Conservation (phyloP, 2,888 invertebrate genomes). For the Artemia sinica region DNA sequence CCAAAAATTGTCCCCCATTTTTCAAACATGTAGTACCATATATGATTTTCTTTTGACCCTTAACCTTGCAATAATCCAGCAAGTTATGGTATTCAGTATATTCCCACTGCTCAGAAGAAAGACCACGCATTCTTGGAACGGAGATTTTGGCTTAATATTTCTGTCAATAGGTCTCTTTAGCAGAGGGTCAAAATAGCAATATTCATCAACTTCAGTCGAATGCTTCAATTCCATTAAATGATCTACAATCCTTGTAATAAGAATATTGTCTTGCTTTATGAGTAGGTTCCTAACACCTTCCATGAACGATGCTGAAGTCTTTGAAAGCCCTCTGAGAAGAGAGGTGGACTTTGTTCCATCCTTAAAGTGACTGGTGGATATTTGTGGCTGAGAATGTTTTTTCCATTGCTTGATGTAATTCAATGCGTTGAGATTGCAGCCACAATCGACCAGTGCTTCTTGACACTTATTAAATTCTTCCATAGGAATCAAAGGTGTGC, state of each 20-base stretch:
- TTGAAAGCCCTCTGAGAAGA: slow-evolving; percentile 95
- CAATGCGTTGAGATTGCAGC: slow-evolving; percentile 68
- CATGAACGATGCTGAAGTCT: slow-evolving; percentile 97
- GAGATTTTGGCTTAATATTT: slow-evolving; percentile 31
- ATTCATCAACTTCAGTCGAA: slow-evolving; percentile 62
- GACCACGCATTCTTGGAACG: slow-evolving; percentile 72
- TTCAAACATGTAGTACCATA: slow-evolving; percentile 89
- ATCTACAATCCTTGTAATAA: slow-evolving; percentile 82
- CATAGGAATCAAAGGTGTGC: slow-evolving; percentile 52
- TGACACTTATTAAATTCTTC: slow-evolving; percentile 68
- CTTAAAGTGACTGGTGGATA: slow-evolving; percentile 60
- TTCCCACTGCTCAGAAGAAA: slow-evolving; percentile 87
- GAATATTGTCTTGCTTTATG: slow-evolving; percentile 89
- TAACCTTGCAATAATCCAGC: slow-evolving; percentile 73
- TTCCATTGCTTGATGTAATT: slow-evolving; percentile 85
- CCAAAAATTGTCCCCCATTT: slow-evolving; percentile 82
- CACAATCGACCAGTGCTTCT: slow-evolving; percentile 53
- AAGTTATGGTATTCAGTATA: slow-evolving; percentile 99
- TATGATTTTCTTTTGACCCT: slow-evolving; percentile 53
- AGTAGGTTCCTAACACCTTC: slow-evolving; percentile 98
- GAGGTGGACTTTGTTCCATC: slow-evolving; percentile 87
- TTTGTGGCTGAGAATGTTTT: slow-evolving; percentile 36
- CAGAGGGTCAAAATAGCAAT: slow-evolving; percentile 88
- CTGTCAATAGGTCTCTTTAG: slow-evolving; percentile 49
- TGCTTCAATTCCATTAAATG: slow-evolving; percentile 64